A percentile compares a stretch with the other conserved stretches of the same genome.
Conservation (phyloP, 2,888 invertebrate genomes). For the Eupithecia inturbata region DNA sequence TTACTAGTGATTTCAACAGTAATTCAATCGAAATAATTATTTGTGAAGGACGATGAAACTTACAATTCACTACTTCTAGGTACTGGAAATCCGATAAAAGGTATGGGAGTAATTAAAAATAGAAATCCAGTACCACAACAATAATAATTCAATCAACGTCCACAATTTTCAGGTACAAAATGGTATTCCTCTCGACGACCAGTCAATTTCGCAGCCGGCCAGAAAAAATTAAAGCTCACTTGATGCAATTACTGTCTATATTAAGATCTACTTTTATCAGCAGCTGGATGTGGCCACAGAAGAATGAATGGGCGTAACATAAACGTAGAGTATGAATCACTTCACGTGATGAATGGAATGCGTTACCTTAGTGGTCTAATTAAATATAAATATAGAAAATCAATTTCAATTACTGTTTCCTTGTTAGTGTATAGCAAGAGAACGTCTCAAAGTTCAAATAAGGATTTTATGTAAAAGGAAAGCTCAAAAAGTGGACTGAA, state of each 20-base stretch:
- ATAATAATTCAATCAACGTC: not conserved
- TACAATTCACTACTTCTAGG: too few species aligned
- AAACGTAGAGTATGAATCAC: conserved; percentile 1
- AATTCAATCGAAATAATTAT: too few species aligned
- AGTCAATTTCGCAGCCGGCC: conserved; percentile 40
- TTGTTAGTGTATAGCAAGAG: not conserved
- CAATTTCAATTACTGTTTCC: not conserved
- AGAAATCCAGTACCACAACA: not conserved
- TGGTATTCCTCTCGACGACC: not conserved
- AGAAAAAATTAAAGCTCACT: conserved; percentile 64
- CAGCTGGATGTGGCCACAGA: conserved; percentile 31
- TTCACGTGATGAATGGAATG: not conserved
- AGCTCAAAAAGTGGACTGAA: not conserved
- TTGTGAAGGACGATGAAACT: too few species aligned
- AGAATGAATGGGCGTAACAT: not conserved
- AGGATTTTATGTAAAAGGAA: not conserved
- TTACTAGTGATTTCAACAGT: too few species aligned
- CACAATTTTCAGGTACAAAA: conserved; percentile 7
- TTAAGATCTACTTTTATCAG: conserved; percentile 39
- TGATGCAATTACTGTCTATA: conserved; percentile 63
- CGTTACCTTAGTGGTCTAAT: not conserved
- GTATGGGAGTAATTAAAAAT: not conserved
- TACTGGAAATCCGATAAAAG: not conserved
- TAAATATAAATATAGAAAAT: not conserved
- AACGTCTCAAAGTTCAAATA: not conserved